phyloP scores from a whole-genome alignment of 2,888 invertebrate species.

The Gymnocheta viridis region DNA sequence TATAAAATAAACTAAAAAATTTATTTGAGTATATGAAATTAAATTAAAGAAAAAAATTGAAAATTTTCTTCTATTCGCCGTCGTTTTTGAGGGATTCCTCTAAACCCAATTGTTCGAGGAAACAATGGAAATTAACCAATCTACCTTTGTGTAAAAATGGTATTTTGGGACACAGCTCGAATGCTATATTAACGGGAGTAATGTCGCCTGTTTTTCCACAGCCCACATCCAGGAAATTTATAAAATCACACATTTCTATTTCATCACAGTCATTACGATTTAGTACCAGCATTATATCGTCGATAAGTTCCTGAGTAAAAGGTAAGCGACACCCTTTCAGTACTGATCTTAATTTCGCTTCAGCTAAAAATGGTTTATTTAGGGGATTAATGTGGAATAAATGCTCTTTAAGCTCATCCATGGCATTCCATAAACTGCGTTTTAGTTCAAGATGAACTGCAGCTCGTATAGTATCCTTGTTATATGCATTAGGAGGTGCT shows the following conservation, averaged over 20 bases:
- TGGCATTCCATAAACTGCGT: slow-evolving; percentile 88
- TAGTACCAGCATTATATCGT: slow-evolving; percentile 85
- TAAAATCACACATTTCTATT: slow-evolving; percentile 86
- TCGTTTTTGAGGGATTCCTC: slow-evolving; percentile 77
- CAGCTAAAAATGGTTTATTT: slow-evolving; percentile 84
- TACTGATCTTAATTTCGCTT: slow-evolving; percentile 85
- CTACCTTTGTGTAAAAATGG: slow-evolving; percentile 80
- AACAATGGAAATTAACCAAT: slow-evolving; percentile 79
- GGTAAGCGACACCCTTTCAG: slow-evolving; percentile 88
- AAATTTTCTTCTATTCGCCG: slow-evolving; percentile 34
- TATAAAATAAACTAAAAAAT: slow-evolving; percentile 66
- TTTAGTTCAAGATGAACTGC: slow-evolving; percentile 88
- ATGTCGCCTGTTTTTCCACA: slow-evolving; percentile 80
- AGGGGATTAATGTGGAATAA: slow-evolving; percentile 84
- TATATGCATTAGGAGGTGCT: slow-evolving; percentile 81
- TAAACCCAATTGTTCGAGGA: slow-evolving; percentile 78
- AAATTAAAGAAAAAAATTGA: not conserved
- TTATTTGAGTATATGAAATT: slow-evolving; percentile 69
- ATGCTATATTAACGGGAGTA: slow-evolving; percentile 79
- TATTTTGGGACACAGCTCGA: slow-evolving; percentile 80
- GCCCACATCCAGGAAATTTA: slow-evolving; percentile 88
- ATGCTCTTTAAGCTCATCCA: slow-evolving; percentile 85
- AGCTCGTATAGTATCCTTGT: slow-evolving; percentile 83
- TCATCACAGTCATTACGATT: slow-evolving; percentile 86
- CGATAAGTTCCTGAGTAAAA: slow-evolving; percentile 86